Evolutionary conservation across 2,113 vertebrate genomes (phyloP).

Genomic region (Danionella cerebrum): DNA sequence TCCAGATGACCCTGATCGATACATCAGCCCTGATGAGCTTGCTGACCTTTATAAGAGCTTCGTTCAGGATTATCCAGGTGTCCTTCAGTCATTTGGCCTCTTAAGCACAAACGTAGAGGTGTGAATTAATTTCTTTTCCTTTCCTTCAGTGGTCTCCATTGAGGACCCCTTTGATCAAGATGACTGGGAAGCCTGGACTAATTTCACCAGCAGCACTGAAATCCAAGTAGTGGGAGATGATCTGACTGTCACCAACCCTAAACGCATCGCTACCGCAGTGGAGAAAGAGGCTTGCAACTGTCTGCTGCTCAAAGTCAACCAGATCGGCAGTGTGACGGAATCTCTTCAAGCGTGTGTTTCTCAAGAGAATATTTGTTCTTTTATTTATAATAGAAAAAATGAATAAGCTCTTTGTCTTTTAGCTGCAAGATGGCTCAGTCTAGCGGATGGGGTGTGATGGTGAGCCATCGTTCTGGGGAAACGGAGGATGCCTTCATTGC

Average conservation of each 20-base stretch:
- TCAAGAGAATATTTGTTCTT: too few species aligned
- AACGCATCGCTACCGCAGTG: constrained; percentile 84
- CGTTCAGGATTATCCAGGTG: constrained; percentile 84
- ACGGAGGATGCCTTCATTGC: constrained; percentile 96
- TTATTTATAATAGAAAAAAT: too few species aligned
- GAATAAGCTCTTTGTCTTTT: background rate
- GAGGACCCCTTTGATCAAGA: constrained; percentile 98
- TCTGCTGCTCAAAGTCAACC: constrained; percentile 95
- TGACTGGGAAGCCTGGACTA: constrained; percentile 88
- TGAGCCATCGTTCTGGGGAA: constrained; percentile 91
- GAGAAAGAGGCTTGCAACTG: constrained; percentile 88
- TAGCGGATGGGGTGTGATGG: constrained; percentile 94
- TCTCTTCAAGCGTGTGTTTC: constrained; percentile 84
- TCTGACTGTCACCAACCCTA: constrained; percentile 92
- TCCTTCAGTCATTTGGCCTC: background rate
- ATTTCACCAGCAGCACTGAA: constrained; percentile 73
- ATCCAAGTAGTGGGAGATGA: constrained; percentile 95
- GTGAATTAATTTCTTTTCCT: background rate
- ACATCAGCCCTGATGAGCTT: constrained; percentile 81
- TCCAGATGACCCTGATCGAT: constrained; percentile 78
- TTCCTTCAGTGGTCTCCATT: constrained; percentile 82
- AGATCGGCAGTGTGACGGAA: constrained; percentile 91
- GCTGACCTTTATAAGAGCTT: constrained; percentile 89
- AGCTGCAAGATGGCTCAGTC: constrained; percentile 92
- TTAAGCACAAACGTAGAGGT: background rate